Evolutionary conservation across 2,888 invertebrate genomes (phyloP).

Genomic region (Drosophila yooni): DNA sequence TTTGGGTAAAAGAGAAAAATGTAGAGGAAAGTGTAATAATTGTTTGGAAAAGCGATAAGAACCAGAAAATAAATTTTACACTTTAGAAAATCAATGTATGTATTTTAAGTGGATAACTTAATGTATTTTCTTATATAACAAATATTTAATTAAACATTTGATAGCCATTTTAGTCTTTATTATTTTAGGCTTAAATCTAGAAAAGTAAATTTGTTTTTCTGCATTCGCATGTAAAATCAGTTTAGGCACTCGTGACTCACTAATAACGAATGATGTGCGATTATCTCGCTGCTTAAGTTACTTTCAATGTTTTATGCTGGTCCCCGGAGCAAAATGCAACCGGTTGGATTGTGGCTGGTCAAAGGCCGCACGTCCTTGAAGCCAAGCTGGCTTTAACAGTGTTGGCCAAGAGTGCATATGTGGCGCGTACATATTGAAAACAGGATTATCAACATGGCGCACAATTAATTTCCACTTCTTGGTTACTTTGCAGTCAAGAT

Average conservation of each 20-base stretch:
- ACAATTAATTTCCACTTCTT: conserved; percentile 46
- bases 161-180: not conserved
- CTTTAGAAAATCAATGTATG: not conserved
- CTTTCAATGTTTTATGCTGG: conserved; percentile 32
- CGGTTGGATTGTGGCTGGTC: conserved; percentile 56
- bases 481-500: conserved; percentile 42
- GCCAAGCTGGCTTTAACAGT: conserved; percentile 1
- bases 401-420: conserved; percentile 39
- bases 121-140: not conserved
- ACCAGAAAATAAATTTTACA: not conserved
- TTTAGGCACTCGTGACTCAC: conserved; percentile 23
- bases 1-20: no score
- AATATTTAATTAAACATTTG: not conserved
- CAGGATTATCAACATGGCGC: conserved; percentile 53
- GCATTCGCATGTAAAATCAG: not conserved
- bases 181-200: not conserved
- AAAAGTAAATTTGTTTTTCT: not conserved
- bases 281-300: conserved; percentile 12
- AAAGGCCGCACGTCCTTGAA: conserved; percentile 71
- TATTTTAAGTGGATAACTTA: not conserved
- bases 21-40: not conserved
- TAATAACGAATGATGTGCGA: conserved; percentile 1
- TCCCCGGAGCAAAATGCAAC: conserved; percentile 30
- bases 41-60: not conserved
- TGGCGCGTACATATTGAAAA: conserved; percentile 35